Evolutionary conservation across 2,888 invertebrate genomes (phyloP).

Genomic region (Bursaphelenchus okinawaensis): DNA sequence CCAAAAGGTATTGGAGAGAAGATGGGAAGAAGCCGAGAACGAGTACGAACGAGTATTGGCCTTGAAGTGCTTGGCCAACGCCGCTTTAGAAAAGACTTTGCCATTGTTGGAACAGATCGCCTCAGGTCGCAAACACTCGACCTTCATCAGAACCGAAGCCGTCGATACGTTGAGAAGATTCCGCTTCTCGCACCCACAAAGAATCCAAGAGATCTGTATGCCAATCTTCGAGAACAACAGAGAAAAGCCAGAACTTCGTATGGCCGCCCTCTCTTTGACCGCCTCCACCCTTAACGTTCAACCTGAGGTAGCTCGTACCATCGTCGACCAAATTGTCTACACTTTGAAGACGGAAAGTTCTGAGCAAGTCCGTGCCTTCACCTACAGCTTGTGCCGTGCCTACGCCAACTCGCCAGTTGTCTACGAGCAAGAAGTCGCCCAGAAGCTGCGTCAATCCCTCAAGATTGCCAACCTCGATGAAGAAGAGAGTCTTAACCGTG

Average conservation of each 20-base stretch:
- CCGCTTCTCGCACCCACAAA: constrained; percentile 25
- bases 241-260: constrained; percentile 31
- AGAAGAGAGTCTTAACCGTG: background rate
- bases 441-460: constrained; percentile 20
- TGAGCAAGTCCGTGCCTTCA: constrained; percentile 30
- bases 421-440: constrained; percentile 21
- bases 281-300: constrained; percentile 15
- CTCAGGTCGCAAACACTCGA: constrained; percentile 25
- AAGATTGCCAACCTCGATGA: constrained; percentile 21
- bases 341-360: constrained; percentile 24
- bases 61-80: constrained; percentile 53
- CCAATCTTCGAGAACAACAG: constrained; percentile 33
- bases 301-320: constrained; percentile 19
- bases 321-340: constrained; percentile 31
- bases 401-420: constrained; percentile 27
- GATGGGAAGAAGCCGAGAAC: constrained; percentile 25
- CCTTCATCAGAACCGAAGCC: constrained; percentile 36
- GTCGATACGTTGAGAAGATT: constrained; percentile 36
- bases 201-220: constrained; percentile 32
- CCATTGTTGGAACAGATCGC: constrained; percentile 49
- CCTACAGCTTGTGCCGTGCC: constrained; percentile 17
- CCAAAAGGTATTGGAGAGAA: constrained; percentile 27
- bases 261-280: constrained; percentile 32
- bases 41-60: constrained; percentile 43
- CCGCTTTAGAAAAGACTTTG: constrained; percentile 46